phyloP scores from a whole-genome alignment of 1,140 invertebrate genomes.

The Diorhabda sublineata region DNA sequence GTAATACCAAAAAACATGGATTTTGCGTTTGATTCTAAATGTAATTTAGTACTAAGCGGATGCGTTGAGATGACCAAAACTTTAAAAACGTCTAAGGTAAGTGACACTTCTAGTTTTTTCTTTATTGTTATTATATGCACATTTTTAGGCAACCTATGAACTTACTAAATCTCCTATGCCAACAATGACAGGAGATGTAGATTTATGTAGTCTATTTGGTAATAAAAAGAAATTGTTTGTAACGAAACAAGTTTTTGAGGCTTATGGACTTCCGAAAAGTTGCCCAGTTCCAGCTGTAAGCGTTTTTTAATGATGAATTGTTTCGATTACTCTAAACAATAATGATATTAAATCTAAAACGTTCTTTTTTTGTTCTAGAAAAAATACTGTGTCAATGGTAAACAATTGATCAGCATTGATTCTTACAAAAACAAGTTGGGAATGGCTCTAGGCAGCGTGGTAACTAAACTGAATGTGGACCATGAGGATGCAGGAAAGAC shows the following conservation, averaged over 20 bases:
- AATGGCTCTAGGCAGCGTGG: neutral
- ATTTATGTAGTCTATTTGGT: neutral
- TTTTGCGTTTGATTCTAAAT: neutral
- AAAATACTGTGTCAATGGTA: neutral
- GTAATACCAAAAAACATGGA: neutral
- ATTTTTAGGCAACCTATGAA: neutral
- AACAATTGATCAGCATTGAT: neutral
- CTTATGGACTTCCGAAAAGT: neutral
- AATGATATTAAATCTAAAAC: neutral
- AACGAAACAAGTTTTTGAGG: neutral
- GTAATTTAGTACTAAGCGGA: neutral
- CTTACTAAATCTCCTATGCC: neutral
- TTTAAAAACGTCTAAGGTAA: neutral
- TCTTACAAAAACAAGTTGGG: neutral
- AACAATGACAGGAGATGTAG: neutral
- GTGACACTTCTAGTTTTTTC: neutral
- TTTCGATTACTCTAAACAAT: neutral
- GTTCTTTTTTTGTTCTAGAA: neutral
- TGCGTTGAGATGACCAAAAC: neutral
- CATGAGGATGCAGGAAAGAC: neutral
- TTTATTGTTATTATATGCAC: neutral
- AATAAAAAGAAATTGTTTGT: neutral
- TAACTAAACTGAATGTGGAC: neutral
- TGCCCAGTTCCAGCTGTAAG: neutral
- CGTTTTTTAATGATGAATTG: neutral